Evolutionary conservation across 2,888 invertebrate species (phyloP).

Genomic region (Spialia ferax): DNA sequence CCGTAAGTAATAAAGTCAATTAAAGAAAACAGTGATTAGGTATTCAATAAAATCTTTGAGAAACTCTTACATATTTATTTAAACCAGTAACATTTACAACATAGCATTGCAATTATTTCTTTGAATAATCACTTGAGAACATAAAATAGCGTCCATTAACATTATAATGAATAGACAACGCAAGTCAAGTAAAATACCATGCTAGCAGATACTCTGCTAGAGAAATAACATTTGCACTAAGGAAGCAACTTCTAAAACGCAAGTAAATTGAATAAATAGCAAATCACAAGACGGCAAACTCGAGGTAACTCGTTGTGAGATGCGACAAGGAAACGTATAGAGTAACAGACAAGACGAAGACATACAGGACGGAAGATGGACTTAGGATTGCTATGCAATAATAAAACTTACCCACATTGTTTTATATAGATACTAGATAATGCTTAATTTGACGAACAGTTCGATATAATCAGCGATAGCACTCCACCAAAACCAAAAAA

Average conservation of each 20-base stretch:
- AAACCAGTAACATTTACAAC: not conserved
- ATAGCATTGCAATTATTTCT: not conserved
- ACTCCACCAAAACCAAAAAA: too few relatives aligned
- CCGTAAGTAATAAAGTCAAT: not conserved
- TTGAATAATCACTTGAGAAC: not conserved
- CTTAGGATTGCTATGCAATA: too few relatives aligned
- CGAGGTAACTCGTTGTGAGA: conserved; percentile 17
- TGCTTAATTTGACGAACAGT: too few relatives aligned
- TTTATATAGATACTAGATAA: too few relatives aligned
- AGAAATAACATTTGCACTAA: not conserved
- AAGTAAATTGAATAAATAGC: conserved; percentile 28
- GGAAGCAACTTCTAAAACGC: conserved; percentile 9
- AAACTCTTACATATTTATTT: too few relatives aligned
- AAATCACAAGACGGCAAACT: conserved; percentile 25
- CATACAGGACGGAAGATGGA: conserved; percentile 9
- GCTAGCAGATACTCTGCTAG: not conserved
- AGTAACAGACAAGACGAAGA: conserved; percentile 34
- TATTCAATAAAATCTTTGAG: too few relatives aligned
- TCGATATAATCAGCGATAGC: too few relatives aligned
- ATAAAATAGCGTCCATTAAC: not conserved
- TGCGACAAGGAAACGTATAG: conserved; percentile 26
- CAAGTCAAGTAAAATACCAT: not conserved
- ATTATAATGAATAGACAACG: not conserved
- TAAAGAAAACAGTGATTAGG: too few relatives aligned
- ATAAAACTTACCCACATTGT: too few relatives aligned